A percentile compares a stretch with the other conserved stretches of the same genome.
phyloP scores from a whole-genome alignment of 2,888 invertebrate genomes.

The Amphipoea lucens region DNA sequence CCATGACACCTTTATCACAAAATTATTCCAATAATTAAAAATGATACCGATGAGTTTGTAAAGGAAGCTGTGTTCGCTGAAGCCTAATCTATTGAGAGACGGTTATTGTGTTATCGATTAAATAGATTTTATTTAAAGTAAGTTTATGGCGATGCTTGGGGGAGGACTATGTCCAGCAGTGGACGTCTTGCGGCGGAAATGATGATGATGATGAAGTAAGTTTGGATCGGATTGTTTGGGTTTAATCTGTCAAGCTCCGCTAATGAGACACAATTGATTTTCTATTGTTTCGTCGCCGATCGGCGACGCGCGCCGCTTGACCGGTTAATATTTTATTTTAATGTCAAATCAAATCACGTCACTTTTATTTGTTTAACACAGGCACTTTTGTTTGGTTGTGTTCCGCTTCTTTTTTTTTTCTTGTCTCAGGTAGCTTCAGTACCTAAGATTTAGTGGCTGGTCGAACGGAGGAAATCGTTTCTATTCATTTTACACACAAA shows the following conservation, averaged over 20 bases:
- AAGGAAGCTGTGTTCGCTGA: not conserved
- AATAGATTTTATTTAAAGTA: not conserved
- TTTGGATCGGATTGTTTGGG: not conserved
- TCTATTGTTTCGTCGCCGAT: no score
- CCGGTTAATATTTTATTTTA: not conserved
- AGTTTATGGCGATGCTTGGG: not conserved
- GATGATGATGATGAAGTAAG: not conserved
- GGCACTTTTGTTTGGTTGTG: no score
- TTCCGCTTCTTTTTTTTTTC: not conserved
- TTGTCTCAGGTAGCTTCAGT: not conserved
- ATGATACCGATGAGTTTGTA: not conserved
- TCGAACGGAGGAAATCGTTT: no score
- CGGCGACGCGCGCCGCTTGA: no score
- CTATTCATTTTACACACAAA: not conserved
- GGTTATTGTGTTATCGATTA: not conserved
- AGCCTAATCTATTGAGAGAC: not conserved
- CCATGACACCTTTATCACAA: not conserved
- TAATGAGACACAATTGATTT: no score
- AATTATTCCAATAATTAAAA: slow-evolving; percentile 1
- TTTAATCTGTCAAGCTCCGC: no score
- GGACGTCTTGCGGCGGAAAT: not conserved
- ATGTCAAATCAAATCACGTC: no score
- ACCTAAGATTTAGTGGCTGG: not conserved
- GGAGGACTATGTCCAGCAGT: no score
- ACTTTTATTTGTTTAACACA: no score